phyloP scores from a whole-genome alignment of 2,888 invertebrate species.

The Archips xylosteana region DNA sequence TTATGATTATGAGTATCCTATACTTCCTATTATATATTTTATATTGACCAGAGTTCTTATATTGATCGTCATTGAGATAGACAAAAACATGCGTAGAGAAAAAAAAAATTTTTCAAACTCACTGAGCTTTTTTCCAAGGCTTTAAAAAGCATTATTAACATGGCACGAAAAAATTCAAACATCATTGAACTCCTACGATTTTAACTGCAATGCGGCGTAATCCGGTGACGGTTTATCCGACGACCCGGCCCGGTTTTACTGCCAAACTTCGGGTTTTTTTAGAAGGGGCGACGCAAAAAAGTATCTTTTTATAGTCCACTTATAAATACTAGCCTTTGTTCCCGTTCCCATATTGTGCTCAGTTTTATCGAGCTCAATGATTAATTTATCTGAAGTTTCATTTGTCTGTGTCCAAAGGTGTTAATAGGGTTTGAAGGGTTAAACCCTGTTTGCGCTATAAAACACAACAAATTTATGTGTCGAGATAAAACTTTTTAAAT shows the following conservation, averaged over 20 bases:
- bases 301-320: conserved; percentile 55
- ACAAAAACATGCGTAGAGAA: neutral
- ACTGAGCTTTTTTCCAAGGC: neutral
- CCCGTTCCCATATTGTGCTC: conserved; percentile 26
- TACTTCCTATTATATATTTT: too few species aligned
- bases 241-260: conserved; percentile 76
- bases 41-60: too few species aligned
- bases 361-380: conserved; percentile 1
- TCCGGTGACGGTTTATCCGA: conserved; percentile 77
- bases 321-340: conserved; percentile 45
- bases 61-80: neutral
- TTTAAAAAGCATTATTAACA: neutral
- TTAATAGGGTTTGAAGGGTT: neutral
- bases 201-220: conserved; percentile 59
- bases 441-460: neutral
- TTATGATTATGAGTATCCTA: too few species aligned
- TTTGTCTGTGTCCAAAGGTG: neutral
- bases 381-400: conserved; percentile 1
- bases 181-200: conserved; percentile 23
- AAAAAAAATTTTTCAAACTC: neutral
- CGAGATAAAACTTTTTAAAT: too few species aligned
- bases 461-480: too few species aligned
- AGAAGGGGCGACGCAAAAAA: conserved; percentile 60
- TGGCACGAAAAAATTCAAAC: conserved; percentile 5
- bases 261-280: conserved; percentile 67